Evolutionary conservation across 2,888 invertebrate genomes (phyloP).

Genomic region (Antheraea yamamai): DNA sequence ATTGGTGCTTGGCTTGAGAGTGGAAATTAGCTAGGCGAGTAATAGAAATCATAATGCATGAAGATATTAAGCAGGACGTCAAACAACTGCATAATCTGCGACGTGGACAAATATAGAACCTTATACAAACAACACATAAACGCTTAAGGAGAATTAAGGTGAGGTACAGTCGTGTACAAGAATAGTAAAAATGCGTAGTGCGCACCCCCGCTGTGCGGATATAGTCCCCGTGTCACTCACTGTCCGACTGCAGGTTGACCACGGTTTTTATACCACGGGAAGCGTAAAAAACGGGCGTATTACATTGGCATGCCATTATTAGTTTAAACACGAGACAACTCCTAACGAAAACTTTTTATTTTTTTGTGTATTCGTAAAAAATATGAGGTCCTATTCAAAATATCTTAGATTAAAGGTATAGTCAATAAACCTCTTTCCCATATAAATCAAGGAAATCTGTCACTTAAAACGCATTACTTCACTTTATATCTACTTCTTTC

Average conservation of each 20-base stretch:
- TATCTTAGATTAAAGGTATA: too few relatives aligned
- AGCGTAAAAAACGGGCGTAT: conserved; percentile 6
- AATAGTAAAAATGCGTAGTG: conserved; percentile 65
- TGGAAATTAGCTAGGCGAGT: too few relatives aligned
- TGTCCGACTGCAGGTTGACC: conserved; percentile 43
- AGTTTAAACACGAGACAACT: not conserved
- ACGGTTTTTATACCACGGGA: conserved; percentile 31
- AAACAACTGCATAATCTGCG: not conserved
- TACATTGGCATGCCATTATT: conserved; percentile 9
- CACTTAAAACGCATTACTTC: too few relatives aligned
- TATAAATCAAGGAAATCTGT: too few relatives aligned
- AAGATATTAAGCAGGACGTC: not conserved
- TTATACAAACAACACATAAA: not conserved
- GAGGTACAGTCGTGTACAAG: conserved; percentile 62
- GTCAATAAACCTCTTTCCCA: too few relatives aligned
- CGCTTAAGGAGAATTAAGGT: conserved; percentile 19
- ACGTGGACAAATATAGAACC: not conserved
- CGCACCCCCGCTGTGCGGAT: conserved; percentile 60
- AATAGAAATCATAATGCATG: not conserved
- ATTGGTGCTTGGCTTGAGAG: too few relatives aligned
- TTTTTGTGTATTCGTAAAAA: not conserved
- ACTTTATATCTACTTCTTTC: too few relatives aligned
- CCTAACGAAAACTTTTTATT: not conserved
- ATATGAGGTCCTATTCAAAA: too few relatives aligned
- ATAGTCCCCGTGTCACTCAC: conserved; percentile 67